Evolutionary conservation across 2,113 vertebrate genomes (phyloP).

Genomic region (Sebastes schlegelii): DNA sequence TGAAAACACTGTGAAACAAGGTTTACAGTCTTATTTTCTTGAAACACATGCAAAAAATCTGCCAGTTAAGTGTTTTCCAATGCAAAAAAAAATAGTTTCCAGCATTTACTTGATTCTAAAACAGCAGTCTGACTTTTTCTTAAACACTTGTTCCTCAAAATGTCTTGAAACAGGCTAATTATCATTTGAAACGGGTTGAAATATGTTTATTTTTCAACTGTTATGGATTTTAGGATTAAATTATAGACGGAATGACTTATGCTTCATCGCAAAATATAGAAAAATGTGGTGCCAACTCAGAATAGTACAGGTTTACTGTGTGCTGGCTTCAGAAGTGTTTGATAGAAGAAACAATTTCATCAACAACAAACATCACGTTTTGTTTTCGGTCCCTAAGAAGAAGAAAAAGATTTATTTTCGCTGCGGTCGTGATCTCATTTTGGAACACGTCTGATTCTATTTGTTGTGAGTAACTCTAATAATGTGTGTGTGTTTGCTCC

Average conservation of each 20-base stretch:
- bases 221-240: too few species aligned
- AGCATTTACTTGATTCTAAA: not conserved
- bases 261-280: not conserved
- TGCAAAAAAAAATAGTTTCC: not conserved
- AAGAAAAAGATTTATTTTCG: not conserved
- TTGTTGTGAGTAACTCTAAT: not conserved
- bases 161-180: not conserved
- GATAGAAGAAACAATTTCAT: not conserved
- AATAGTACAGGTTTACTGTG: not conserved
- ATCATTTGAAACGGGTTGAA: not conserved
- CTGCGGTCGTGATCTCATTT: slow-evolving; percentile 19
- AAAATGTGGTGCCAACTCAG: not conserved
- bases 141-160: not conserved
- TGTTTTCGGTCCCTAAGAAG: not conserved
- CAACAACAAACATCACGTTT: not conserved
- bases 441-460: not conserved
- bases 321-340: not conserved
- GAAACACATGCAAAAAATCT: not conserved
- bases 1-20: not conserved
- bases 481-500: slow-evolving; percentile 51
- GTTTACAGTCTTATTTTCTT: not conserved
- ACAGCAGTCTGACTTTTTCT: too few species aligned
- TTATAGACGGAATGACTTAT: not conserved
- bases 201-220: not conserved
- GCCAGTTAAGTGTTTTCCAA: not conserved